Conservation (phyloP, 2,888 invertebrate genomes). For the Sesia bembeciformis region DNA sequence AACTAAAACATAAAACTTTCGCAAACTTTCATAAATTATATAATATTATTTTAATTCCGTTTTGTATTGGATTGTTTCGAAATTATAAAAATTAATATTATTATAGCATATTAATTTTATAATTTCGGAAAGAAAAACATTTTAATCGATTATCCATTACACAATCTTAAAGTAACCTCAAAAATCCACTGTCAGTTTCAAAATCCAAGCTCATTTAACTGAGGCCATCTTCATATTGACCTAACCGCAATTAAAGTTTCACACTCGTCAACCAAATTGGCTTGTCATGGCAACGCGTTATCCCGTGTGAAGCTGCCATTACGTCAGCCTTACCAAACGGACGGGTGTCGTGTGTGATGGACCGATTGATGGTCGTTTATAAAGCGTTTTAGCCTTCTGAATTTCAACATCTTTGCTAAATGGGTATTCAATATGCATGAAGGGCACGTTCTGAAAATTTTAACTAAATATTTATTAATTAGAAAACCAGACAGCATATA, state of each 20-base stretch:
- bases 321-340: slow-evolving; percentile 12
- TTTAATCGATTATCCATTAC: background rate
- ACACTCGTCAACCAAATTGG: slow-evolving; percentile 52
- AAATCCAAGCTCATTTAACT: slow-evolving; percentile 19
- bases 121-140: too few relatives aligned
- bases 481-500: too few relatives aligned
- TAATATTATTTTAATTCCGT: too few relatives aligned
- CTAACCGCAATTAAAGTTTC: slow-evolving; percentile 35
- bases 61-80: too few relatives aligned
- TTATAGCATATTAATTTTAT: too few relatives aligned
- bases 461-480: too few relatives aligned
- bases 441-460: too few relatives aligned
- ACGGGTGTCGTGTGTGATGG: slow-evolving; percentile 6
- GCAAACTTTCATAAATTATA: too few relatives aligned
- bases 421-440: too few relatives aligned
- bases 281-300: slow-evolving; percentile 46
- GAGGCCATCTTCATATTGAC: slow-evolving; percentile 17
- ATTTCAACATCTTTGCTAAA: too few relatives aligned
- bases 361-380: background rate
- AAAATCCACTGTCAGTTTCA: slow-evolving; percentile 13
- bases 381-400: background rate
- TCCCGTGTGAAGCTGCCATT: slow-evolving; percentile 31
- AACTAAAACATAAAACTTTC: too few relatives aligned
- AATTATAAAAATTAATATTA: too few relatives aligned
- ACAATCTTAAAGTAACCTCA: background rate